Conservation (phyloP, 35 echinoderm and acorn worm genomes). For the Apostichopus japonicus region DNA sequence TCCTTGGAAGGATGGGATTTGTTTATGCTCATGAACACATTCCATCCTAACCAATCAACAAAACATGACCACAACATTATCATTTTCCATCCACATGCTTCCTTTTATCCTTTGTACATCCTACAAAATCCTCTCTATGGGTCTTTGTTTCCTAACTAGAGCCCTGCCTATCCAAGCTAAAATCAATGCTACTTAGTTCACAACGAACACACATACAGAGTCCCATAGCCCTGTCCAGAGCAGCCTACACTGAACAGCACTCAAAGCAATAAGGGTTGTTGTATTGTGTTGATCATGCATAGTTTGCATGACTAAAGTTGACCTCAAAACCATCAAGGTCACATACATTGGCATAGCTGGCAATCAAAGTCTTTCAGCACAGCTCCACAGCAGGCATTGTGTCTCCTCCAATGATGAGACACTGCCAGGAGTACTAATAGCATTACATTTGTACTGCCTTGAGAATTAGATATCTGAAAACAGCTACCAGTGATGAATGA, state of each 20-base stretch:
- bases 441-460: not conserved
- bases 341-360: not conserved
- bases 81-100: not conserved
- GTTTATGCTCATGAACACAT: not conserved
- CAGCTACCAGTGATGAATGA: not conserved
- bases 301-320: not conserved
- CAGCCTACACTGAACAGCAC: too few relatives aligned
- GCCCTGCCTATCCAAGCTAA: not conserved
- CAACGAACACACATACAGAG: not conserved
- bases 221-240: too few relatives aligned
- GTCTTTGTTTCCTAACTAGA: not conserved
- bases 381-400: not conserved
- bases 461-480: not conserved
- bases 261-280: too few relatives aligned
- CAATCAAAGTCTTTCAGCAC: not conserved
- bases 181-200: not conserved
- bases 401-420: not conserved
- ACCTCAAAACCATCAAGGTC: constrained; percentile 3
- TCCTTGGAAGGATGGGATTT: too few relatives aligned
- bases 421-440: not conserved
- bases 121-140: not conserved
- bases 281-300: not conserved
- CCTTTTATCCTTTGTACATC: not conserved
- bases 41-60: not conserved
- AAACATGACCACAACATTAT: not conserved